Base-by-base conservation (phyloP, 1,140 invertebrate species). In the Saccostrea echinata region DNA sequence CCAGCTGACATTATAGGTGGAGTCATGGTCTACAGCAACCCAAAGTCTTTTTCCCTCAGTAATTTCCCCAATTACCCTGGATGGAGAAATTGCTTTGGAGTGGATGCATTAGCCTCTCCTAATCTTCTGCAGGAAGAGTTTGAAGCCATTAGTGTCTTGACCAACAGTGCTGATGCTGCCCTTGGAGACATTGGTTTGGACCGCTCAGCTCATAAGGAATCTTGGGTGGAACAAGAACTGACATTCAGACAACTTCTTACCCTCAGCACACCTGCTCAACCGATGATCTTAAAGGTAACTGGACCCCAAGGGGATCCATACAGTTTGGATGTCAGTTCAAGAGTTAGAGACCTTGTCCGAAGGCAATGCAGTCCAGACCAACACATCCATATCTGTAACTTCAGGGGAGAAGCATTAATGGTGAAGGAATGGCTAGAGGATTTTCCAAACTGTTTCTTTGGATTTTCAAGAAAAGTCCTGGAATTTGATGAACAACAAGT, bases 371-470 rank as follows among this genome's bases (percentile, higher is more conserved):
- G 24, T n/a, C 35, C 43, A 52, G 35, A 43, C 12, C 81, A 83
- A 53, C 21, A 83, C 21, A 53, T 83, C 6, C 81, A 83, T 13
- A 18, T 83, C 43, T 53, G 52, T 51, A 83, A 83, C 27, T 83
- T 83, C 81, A 83, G 21, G 30, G 81, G 81, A 51, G 52, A 51
- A 33, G 35, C 43, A 51, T 43, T 51, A 3, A 83, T 83, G 35
- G 81, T 83, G 8, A 83, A 24, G 11, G 81, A 51, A 83, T 83
- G 81, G 81, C 13, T 83, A 9, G 52, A 51, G 4, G 52, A 83
- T n/a, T 83, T 83, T 53, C 35, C 81, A 43, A 83, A 83, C 35
- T 51, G 35, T 33, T 83, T n/a, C 12, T 83, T 83, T 51, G 81
- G 81, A 83, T 53, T 83, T 83, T 24, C 81, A 43, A 53, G 43